A percentile compares a stretch with the other conserved stretches of the same genome.
These are phyloP conservation scores for Mamestra configurata DNA, from an alignment of 1,140 invertebrate species.

Conservation along the genomic window DNA sequence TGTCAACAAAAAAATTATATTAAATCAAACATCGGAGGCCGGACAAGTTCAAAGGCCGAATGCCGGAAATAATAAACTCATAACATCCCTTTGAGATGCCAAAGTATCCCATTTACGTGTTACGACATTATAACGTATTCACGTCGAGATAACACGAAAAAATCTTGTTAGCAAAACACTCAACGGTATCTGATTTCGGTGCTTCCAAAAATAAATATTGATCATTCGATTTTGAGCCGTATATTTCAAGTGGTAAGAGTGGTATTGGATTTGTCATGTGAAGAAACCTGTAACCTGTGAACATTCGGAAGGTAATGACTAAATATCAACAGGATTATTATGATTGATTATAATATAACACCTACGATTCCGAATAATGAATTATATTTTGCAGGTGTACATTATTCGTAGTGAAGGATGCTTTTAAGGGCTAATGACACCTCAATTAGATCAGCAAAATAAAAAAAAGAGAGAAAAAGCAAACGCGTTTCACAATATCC, in stretches of 20 bases:
- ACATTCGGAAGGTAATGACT: constrained; percentile 53
- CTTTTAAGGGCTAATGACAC: no score
- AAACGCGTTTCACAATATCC: no score
- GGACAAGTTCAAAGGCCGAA: constrained; percentile 50
- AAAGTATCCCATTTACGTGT: constrained; percentile 50
- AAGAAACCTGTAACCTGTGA: background rate
- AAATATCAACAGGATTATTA: constrained; percentile 48
- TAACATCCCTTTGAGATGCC: constrained; percentile 48
- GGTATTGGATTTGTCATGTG: background rate
- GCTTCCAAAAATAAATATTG: constrained; percentile 22
- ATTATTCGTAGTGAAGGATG: background rate
- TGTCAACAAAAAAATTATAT: constrained; percentile 30
- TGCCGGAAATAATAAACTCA: constrained; percentile 52
- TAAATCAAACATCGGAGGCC: constrained; percentile 44
- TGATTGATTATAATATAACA: constrained; percentile 27
- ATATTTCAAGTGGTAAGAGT: background rate
- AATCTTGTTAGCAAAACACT: constrained; percentile 49
- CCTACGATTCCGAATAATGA: background rate
- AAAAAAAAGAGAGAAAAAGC: no score
- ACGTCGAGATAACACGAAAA: constrained; percentile 43
- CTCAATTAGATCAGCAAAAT: no score
- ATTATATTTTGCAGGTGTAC: background rate
- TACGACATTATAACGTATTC: constrained; percentile 50
- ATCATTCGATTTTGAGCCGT: constrained; percentile 31
- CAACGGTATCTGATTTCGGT: constrained; percentile 48